Base-by-base conservation (phyloP, 2,113 vertebrate genomes). In the Xiphorhynchus elegans region DNA sequence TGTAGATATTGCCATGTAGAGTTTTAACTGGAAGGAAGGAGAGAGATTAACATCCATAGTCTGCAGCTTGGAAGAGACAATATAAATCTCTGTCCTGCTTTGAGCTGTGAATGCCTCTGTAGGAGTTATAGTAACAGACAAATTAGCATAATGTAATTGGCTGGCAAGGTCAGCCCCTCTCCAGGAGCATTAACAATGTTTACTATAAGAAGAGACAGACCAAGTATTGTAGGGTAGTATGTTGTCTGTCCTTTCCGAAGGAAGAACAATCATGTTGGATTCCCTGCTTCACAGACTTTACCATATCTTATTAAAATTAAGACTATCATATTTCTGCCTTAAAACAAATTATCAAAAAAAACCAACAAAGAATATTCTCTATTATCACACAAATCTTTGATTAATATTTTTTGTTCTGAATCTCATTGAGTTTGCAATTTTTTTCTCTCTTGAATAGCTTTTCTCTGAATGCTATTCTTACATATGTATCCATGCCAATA, bases 111-210 rank as follows among this genome's bases (percentile, higher is more conserved):
- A 94, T 93, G 96, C 93, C 94, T 96, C 96, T 92, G 91, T 94
- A 87, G 95, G 93, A 97, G 95, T 97, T 94, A 95, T 95, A 97
- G 96, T 90, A 96, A 94, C 94, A 92, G 97, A 96, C 96, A 97
- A 89, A 97, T 98, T 97, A 97, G 96, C 96, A 92, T 97, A 97
- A 97, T 98, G 97, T 97, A 96, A 97, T 97, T 96, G 97, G 95
- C 95, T 96, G 94, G 94, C 96, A 95, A 96, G 96, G 97, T 97
- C 96, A 97, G 92, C 94, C 84, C 89, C 81, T 97, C 87, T 96
- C 93, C 91, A 89, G 84, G 85, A 96, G 90, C 97, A 77, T 95
- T 93, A 97, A 82, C 88, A 74, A 56, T 87, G 94, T 89, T 95
- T 96, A 96, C 64, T 74, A 82, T 81, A 90, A 89, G 88, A 93